Conservation (phyloP, 2,888 invertebrate genomes). For the Oscheius sp. region DNA sequence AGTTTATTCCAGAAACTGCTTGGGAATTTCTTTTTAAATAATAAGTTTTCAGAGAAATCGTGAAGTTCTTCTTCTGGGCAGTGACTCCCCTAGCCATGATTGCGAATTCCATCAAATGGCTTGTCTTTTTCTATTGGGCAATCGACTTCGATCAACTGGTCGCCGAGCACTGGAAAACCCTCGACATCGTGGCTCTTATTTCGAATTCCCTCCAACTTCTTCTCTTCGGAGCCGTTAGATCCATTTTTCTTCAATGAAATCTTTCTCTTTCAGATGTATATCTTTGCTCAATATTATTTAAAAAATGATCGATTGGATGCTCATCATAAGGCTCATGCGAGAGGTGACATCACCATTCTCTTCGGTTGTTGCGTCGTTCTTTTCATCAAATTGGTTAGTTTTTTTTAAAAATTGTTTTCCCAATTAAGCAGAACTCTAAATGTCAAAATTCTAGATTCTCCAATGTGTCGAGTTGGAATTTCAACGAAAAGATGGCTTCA, state of each 20-base stretch:
- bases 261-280: slow-evolving; percentile 47
- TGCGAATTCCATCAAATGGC: slow-evolving; percentile 56
- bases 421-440: too few relatives aligned
- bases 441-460: slow-evolving; percentile 36
- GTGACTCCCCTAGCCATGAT: slow-evolving; percentile 50
- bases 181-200: slow-evolving; percentile 54
- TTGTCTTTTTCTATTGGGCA: slow-evolving; percentile 66
- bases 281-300: slow-evolving; percentile 48
- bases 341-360: slow-evolving; percentile 66
- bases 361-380: slow-evolving; percentile 65
- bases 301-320: slow-evolving; percentile 62
- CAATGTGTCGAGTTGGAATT: slow-evolving; percentile 55
- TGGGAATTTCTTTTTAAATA: not conserved
- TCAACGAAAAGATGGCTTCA: slow-evolving; percentile 55
- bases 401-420: too few relatives aligned
- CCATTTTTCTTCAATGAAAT: not conserved
- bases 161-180: slow-evolving; percentile 53
- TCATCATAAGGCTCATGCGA: slow-evolving; percentile 67
- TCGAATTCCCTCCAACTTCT: slow-evolving; percentile 54
- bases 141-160: slow-evolving; percentile 66
- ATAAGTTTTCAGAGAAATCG: slow-evolving; percentile 23
- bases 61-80: slow-evolving; percentile 42
- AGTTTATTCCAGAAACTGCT: not conserved
- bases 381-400: slow-evolving; percentile 60
- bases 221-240: slow-evolving; percentile 53